These are phyloP conservation scores for Platyscapa corneri DNA, from an alignment of 1,140 invertebrate genomes.

Conservation along the genomic window DNA sequence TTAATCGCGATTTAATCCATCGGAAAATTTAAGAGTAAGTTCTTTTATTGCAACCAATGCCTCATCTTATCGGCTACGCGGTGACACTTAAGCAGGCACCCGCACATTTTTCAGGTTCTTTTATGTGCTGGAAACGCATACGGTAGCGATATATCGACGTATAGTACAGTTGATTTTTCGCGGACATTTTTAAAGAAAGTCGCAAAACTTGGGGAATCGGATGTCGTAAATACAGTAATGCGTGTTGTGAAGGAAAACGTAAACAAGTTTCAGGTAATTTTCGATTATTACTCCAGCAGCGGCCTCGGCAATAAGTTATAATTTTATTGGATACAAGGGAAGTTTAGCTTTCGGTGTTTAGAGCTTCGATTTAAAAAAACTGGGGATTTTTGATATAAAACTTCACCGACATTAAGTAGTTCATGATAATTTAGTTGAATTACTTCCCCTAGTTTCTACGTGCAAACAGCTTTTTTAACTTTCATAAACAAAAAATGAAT, in stretches of 20 bases:
- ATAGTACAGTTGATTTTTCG: not conserved
- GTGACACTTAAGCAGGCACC: conserved; percentile 8
- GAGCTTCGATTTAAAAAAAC: no score
- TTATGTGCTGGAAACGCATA: not conserved
- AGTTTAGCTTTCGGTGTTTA: not conserved
- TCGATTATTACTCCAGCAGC: not conserved
- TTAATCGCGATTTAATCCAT: conserved; percentile 27
- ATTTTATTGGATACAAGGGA: not conserved
- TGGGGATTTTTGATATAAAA: no score
- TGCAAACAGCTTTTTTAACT: no score
- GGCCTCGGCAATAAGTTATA: not conserved
- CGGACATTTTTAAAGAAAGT: not conserved
- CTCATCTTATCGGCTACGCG: conserved; percentile 9
- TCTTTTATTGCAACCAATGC: conserved; percentile 22
- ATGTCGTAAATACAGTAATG: conserved; percentile 41
- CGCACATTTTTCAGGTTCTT: conserved; percentile 25
- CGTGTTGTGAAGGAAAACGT: conserved; percentile 25
- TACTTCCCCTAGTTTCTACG: no score
- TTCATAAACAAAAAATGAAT: no score
- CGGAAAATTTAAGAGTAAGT: conserved; percentile 46
- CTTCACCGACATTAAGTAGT: no score
- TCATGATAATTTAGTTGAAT: no score
- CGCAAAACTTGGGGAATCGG: not conserved
- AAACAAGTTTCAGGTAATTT: conserved; percentile 37
- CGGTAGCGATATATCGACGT: not conserved